Percentiles rank a stretch among this genome's conserved stretches.
Conservation (phyloP, 2,888 invertebrate genomes). For the Cephalotes varians region DNA sequence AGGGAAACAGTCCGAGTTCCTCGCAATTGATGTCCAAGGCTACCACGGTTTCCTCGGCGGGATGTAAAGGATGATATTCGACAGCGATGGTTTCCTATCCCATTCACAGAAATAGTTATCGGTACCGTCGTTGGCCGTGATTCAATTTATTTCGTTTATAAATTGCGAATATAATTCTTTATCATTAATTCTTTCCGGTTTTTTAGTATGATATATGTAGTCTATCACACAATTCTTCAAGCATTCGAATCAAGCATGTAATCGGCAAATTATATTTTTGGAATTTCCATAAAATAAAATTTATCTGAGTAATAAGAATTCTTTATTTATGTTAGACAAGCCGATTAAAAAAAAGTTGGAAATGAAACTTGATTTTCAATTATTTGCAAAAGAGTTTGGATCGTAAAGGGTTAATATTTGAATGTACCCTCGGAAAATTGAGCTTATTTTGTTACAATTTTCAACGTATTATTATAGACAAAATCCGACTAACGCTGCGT, state of each 20-base stretch:
- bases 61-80: constrained; percentile 72
- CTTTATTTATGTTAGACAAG: neutral
- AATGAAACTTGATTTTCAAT: neutral
- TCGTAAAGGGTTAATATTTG: neutral
- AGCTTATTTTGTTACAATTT: neutral
- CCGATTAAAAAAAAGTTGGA: neutral
- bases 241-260: neutral
- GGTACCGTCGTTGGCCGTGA: neutral
- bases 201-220: too few relatives aligned
- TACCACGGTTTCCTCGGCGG: constrained; percentile 63
- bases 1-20: constrained; percentile 75
- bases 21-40: constrained; percentile 67
- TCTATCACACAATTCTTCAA: neutral
- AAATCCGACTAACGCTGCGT: constrained; percentile 58
- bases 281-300: neutral
- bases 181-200: neutral
- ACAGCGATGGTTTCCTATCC: constrained; percentile 69
- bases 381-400: neutral
- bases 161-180: neutral
- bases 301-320: neutral
- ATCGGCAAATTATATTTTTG: neutral
- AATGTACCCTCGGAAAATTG: neutral
- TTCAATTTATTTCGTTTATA: neutral
- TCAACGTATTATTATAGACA: neutral
- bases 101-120: neutral